phyloP scores from a whole-genome alignment of 1,140 invertebrate species.

The Cyclargus thomasi region DNA sequence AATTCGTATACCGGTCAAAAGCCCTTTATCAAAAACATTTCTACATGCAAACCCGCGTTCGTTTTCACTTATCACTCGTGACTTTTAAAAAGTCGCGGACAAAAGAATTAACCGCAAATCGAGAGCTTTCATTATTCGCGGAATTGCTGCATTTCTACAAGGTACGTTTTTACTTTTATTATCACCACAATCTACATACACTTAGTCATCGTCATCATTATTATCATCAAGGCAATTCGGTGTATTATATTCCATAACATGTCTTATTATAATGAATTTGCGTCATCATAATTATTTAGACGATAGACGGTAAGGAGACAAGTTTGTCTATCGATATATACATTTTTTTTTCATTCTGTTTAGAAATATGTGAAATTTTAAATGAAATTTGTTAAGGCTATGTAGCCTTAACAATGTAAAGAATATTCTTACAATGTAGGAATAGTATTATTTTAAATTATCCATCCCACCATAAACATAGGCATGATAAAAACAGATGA shows the following conservation, averaged over 20 bases:
- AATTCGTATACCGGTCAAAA: not conserved
- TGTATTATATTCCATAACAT: not conserved
- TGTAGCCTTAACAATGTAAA: too few species aligned
- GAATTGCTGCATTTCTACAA: constrained; percentile 10
- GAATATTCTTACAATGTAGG: not conserved
- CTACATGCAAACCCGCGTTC: not conserved
- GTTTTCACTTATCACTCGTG: constrained; percentile 12
- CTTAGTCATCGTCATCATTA: constrained; percentile 6
- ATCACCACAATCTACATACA: not conserved
- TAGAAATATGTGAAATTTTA: too few species aligned
- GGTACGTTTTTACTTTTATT: constrained; percentile 12
- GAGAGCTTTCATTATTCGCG: constrained; percentile 12
- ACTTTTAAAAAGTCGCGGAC: constrained; percentile 6
- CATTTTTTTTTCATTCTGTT: too few species aligned
- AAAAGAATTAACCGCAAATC: constrained; percentile 9
- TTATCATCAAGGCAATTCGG: not conserved
- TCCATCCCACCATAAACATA: not conserved
- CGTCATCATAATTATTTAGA: too few species aligned
- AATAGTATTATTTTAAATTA: not conserved
- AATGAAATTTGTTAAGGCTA: too few species aligned
- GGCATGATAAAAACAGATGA: not conserved
- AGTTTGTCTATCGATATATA: too few species aligned
- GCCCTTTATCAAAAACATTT: constrained; percentile 1
- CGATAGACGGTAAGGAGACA: too few species aligned
- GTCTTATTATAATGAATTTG: too few species aligned